Evolutionary conservation across 2,888 invertebrate genomes (phyloP).

Genomic region (Agrotis clavis): DNA sequence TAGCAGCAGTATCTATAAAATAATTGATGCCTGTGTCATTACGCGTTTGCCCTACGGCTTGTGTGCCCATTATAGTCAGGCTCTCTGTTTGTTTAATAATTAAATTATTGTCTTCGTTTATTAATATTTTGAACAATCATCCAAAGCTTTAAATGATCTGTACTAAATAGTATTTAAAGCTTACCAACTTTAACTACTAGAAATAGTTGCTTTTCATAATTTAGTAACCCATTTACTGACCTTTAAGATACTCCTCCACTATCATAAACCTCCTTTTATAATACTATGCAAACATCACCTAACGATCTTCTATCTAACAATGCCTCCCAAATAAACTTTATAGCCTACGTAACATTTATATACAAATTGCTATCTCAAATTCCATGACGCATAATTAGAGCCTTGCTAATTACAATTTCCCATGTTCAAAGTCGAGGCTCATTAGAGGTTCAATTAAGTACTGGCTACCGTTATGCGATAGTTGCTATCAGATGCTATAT

Average conservation of each 20-base stretch:
- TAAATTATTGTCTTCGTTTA: neutral
- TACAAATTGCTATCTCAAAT: conserved; percentile 60
- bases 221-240: neutral
- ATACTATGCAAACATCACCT: conserved; percentile 22
- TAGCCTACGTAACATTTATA: conserved; percentile 51
- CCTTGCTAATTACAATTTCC: conserved; percentile 66
- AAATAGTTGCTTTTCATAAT: neutral
- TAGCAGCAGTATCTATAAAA: conserved; percentile 11
- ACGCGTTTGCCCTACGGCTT: neutral
- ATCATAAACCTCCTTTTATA: conserved; percentile 33
- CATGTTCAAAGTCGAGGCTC: conserved; percentile 57
- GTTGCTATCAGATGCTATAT: conserved; percentile 60
- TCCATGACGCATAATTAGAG: conserved; percentile 65
- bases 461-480: conserved; percentile 62
- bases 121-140: neutral
- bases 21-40: conserved; percentile 25
- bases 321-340: conserved; percentile 60
- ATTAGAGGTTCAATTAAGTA: conserved; percentile 66
- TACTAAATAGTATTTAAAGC: too few species aligned
- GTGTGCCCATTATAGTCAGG: neutral
- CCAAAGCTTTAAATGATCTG: neutral
- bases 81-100: neutral
- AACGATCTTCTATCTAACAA: conserved; percentile 42
- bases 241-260: neutral
- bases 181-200: neutral